A percentile compares a stretch with the other conserved stretches of the same genome.
These are phyloP conservation scores for Melanerpes formicivorus DNA, from an alignment of 2,113 vertebrate species.

Conservation along the genomic window DNA sequence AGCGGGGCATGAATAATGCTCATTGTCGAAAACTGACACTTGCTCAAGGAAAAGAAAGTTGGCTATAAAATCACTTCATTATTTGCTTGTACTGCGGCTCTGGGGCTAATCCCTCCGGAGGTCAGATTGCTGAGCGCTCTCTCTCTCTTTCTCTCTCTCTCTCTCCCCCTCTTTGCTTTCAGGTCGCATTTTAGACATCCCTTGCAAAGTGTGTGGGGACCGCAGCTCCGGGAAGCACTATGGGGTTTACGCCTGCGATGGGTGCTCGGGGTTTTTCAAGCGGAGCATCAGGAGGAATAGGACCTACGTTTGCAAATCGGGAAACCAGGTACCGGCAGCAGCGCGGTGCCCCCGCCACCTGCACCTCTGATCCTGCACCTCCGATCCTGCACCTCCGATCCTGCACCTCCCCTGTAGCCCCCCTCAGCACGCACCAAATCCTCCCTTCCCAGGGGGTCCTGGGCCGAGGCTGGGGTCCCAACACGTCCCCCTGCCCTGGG, in stretches of 20 bases:
- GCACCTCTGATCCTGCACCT: background rate
- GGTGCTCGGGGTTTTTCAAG: slow-evolving; percentile 98
- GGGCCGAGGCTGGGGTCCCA: background rate
- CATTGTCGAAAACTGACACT: slow-evolving; percentile 81
- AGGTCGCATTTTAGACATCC: slow-evolving; percentile 99
- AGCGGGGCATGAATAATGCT: slow-evolving; percentile 78
- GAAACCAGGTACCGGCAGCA: slow-evolving; percentile 87
- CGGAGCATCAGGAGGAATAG: slow-evolving; percentile 96
- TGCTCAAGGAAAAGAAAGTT: slow-evolving; percentile 78
- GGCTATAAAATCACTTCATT: slow-evolving; percentile 81
- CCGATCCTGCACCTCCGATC: background rate
- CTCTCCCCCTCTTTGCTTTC: slow-evolving; percentile 30
- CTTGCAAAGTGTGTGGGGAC: slow-evolving; percentile 98
- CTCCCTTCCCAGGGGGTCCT: background rate
- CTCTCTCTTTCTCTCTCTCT: background rate
- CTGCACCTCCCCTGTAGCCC: too few relatives aligned
- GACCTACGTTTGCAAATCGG: slow-evolving; percentile 98
- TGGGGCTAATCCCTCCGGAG: slow-evolving; percentile 72
- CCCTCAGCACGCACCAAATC: background rate
- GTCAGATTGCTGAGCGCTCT: slow-evolving; percentile 70
- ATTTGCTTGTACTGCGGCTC: slow-evolving; percentile 77
- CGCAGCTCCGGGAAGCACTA: slow-evolving; percentile 98
- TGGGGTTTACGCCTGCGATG: slow-evolving; percentile 97
- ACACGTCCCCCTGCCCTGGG: background rate
- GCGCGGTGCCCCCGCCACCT: background rate